phyloP scores from a whole-genome alignment of 1,140 invertebrate genomes.

The Papilio machaon region DNA sequence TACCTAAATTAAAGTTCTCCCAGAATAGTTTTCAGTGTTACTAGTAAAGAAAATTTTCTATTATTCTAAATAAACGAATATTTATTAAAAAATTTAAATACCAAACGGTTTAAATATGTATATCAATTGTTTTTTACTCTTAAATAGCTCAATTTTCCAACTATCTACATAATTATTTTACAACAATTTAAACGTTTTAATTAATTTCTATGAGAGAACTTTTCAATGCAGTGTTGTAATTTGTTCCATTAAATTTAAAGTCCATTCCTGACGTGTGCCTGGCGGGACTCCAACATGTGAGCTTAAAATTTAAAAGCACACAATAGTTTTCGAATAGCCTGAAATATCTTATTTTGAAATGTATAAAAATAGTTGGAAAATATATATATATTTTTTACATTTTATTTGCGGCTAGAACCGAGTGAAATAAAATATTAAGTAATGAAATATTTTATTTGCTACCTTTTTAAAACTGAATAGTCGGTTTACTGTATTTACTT shows the following conservation, averaged over 20 bases:
- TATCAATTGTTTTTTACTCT: background rate
- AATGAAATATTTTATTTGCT: too few species aligned
- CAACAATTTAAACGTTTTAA: slow-evolving; percentile 12
- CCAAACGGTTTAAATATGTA: background rate
- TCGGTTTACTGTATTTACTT: too few species aligned
- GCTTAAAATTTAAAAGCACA: background rate
- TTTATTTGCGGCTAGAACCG: too few species aligned
- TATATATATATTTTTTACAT: too few species aligned
- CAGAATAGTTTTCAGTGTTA: too few species aligned
- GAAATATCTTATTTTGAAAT: background rate
- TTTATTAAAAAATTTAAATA: too few species aligned
- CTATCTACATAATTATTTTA: background rate
- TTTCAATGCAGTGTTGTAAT: background rate
- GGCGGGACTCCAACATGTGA: background rate
- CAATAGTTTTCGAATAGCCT: background rate
- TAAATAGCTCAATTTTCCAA: background rate
- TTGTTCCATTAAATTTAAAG: background rate
- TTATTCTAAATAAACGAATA: too few species aligned
- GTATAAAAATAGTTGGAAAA: background rate
- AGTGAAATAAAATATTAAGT: too few species aligned
- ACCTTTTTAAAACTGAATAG: too few species aligned
- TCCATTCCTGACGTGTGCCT: background rate
- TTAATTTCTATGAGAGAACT: background rate
- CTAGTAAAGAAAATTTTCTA: too few species aligned
- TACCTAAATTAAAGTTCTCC: too few species aligned